phyloP scores from a whole-genome alignment of 1,140 invertebrate genomes.

The Panagrolaimus sp. region DNA sequence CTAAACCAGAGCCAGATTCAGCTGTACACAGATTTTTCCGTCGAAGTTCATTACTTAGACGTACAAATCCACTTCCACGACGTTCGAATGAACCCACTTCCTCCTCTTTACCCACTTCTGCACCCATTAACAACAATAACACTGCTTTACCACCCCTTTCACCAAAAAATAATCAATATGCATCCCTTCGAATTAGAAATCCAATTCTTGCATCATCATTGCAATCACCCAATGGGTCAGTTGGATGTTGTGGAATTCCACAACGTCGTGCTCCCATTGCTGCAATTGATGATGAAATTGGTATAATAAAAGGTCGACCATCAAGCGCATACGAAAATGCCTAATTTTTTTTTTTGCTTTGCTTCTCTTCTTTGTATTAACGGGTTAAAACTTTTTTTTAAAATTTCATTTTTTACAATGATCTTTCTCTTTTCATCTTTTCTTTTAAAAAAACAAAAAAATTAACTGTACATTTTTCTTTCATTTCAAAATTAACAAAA shows the following conservation, averaged over 20 bases:
- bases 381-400: no score
- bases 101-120: neutral
- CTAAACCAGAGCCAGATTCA: neutral
- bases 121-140: neutral
- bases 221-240: neutral
- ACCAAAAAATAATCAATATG: neutral
- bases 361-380: no score
- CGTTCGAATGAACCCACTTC: neutral
- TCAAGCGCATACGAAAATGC: conserved; percentile 2
- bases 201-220: neutral
- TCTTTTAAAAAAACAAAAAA: no score
- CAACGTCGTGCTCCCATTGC: neutral
- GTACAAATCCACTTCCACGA: conserved; percentile 1
- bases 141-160: neutral
- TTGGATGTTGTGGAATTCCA: conserved; percentile 12
- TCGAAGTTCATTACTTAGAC: neutral
- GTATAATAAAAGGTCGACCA: neutral
- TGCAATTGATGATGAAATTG: neutral
- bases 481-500: no score
- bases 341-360: neutral
- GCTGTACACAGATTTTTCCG: conserved; percentile 10
- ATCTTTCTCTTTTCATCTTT: no score
- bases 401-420: no score
- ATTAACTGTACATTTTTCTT: no score
- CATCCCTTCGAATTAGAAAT: neutral